phyloP scores from a whole-genome alignment of 2,888 invertebrate species.

The Agriopis marginaria region DNA sequence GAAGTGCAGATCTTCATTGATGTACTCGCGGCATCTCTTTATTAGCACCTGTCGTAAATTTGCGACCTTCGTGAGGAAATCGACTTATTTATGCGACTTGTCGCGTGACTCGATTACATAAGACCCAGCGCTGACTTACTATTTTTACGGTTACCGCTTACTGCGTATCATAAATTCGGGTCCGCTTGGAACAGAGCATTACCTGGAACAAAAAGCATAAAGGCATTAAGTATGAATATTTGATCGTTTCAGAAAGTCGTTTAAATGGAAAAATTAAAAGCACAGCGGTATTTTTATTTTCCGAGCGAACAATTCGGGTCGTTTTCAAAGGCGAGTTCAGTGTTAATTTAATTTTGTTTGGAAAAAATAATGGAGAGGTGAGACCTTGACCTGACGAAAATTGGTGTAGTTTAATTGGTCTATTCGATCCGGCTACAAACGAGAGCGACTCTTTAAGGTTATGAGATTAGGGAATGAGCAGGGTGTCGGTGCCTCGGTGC shows the following conservation, averaged over 20 bases:
- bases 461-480: conserved; percentile 53
- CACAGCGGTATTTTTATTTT: conserved; percentile 23
- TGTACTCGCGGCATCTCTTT: conserved; percentile 70
- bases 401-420: conserved; percentile 35
- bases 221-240: conserved; percentile 40
- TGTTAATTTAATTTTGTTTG: conserved; percentile 24
- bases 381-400: conserved; percentile 35
- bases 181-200: conserved; percentile 45
- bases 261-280: conserved; percentile 28
- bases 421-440: conserved; percentile 47
- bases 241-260: conserved; percentile 31
- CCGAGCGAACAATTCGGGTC: conserved; percentile 11
- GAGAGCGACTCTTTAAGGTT: conserved; percentile 56
- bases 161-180: conserved; percentile 38
- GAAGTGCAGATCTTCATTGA: conserved; percentile 61
- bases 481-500: conserved; percentile 35
- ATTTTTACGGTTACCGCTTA: conserved; percentile 43
- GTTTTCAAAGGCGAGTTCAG: conserved; percentile 14
- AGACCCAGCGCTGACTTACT: conserved; percentile 41
- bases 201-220: conserved; percentile 51
- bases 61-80: conserved; percentile 54
- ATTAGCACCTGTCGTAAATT: conserved; percentile 70
- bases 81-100: conserved; percentile 28
- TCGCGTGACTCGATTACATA: conserved; percentile 49
- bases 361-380: conserved; percentile 16